A percentile compares a stretch with the other conserved stretches of the same genome.
Conservation (phyloP, 2,888 invertebrate species). For the Dicycla oo region DNA sequence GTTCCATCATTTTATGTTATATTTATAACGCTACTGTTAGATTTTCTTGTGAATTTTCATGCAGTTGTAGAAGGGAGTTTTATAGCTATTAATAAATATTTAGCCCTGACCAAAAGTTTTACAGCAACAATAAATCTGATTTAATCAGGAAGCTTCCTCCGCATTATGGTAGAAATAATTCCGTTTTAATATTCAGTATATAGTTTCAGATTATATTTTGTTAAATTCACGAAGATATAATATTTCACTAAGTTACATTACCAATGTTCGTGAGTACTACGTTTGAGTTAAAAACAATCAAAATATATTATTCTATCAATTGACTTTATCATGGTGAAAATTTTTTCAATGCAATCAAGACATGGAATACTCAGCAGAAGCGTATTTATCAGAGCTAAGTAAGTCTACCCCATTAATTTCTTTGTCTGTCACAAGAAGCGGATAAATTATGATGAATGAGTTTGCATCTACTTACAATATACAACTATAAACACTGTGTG, state of each 20-base stretch:
- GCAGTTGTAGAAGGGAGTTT: neutral
- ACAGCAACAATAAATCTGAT: too few relatives aligned
- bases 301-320: neutral
- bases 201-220: too few relatives aligned
- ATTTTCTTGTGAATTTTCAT: slow-evolving; percentile 2
- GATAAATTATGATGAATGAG: slow-evolving; percentile 36
- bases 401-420: slow-evolving; percentile 19
- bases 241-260: too few relatives aligned
- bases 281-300: too few relatives aligned
- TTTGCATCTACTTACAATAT: slow-evolving; percentile 10
- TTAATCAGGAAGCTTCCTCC: too few relatives aligned
- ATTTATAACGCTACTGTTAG: neutral
- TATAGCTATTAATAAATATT: too few relatives aligned
- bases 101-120: neutral
- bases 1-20: slow-evolving; percentile 14
- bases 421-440: slow-evolving; percentile 16
- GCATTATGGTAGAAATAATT: too few relatives aligned
- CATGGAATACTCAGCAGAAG: neutral
- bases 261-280: too few relatives aligned
- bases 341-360: neutral
- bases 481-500: neutral
- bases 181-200: too few relatives aligned
- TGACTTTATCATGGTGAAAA: neutral
- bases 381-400: slow-evolving; percentile 27
- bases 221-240: too few relatives aligned